A percentile compares a stretch with the other conserved stretches of the same genome.
Conservation (phyloP, 2,888 invertebrate genomes). For the Rosalia funebris region DNA sequence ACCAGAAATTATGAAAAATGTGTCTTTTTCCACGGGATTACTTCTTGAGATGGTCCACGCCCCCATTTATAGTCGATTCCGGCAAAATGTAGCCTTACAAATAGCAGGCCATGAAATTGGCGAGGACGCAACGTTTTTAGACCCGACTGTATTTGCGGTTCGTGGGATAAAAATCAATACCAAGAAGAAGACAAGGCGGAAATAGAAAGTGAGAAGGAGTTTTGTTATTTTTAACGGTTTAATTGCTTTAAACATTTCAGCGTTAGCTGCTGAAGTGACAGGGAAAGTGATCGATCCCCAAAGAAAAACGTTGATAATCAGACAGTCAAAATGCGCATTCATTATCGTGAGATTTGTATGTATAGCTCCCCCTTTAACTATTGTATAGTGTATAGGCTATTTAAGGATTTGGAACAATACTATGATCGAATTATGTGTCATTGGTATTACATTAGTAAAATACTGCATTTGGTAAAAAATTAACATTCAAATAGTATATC, state of each 20-base stretch:
- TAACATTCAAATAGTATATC: too few relatives aligned
- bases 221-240: conserved; percentile 43
- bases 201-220: conserved; percentile 55
- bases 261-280: neutral
- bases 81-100: conserved; percentile 37
- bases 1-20: conserved; percentile 57
- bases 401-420: too few relatives aligned
- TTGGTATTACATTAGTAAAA: too few relatives aligned
- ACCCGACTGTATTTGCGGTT: conserved; percentile 56
- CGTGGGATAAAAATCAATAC: conserved; percentile 57
- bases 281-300: neutral
- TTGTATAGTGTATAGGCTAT: too few relatives aligned
- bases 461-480: too few relatives aligned
- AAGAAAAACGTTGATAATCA: neutral
- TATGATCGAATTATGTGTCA: too few relatives aligned
- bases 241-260: conserved; percentile 13
- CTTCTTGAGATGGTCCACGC: conserved; percentile 53
- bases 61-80: conserved; percentile 46
- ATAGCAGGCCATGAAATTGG: conserved; percentile 35
- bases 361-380: too few relatives aligned
- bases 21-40: conserved; percentile 54
- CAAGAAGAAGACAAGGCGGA: conserved; percentile 54
- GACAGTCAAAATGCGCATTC: neutral
- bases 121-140: conserved; percentile 51
- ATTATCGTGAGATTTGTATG: too few relatives aligned